Base-by-base conservation (phyloP, 1,140 invertebrate genomes). In the Heliconius nattereri region DNA sequence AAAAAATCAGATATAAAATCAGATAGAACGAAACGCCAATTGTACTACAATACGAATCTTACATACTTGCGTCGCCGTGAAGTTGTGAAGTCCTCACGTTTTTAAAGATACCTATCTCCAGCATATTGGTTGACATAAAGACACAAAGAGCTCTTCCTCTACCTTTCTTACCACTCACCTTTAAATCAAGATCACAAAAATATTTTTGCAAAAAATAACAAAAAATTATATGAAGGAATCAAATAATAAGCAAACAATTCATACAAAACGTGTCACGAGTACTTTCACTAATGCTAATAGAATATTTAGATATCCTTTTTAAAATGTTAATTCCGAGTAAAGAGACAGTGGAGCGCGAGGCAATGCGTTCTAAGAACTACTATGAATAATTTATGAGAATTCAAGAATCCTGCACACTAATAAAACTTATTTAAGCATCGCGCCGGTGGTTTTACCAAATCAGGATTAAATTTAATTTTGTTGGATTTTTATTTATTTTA, bases 231-330 rank as follows among this genome's bases (percentile, higher is more conserved):
- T 5, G 16, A 45, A 45, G 40, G 5, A 45, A 45, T 45, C 40
- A 20, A 52, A 52, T 52, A 20, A 20, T 20, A 9, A 29, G 3
- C 23, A 11, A 13, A 13, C 8, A n/a, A 13, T 66, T 66, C 26
- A 66, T n/a, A 66, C 9, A 29, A 23, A 19, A 60, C 11, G 23
- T 66, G 60, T 29, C 26, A 66, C 9, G 13, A 13, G 26, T 23
- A 16, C 60, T 66, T 66, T 66, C 3, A 66, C 7, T 26, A 66
- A 13, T 13, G 60, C 60, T 66, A 66, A 66, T 66, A 66, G 23
- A 66, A 66, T 66, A 66, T 66, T 66, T 66, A 66, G 60, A 66
- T 66, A 66, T 66, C 60, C 60, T 66, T 66, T 66, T 66, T 66
- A 66, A 66, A 66, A 66, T 66, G 29, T 66, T 66, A 66, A 66